Evolutionary conservation across 2,888 invertebrate genomes (phyloP), one percentile per base, ranked within the genome.

Genomic region (Beris chalybata): DNA sequence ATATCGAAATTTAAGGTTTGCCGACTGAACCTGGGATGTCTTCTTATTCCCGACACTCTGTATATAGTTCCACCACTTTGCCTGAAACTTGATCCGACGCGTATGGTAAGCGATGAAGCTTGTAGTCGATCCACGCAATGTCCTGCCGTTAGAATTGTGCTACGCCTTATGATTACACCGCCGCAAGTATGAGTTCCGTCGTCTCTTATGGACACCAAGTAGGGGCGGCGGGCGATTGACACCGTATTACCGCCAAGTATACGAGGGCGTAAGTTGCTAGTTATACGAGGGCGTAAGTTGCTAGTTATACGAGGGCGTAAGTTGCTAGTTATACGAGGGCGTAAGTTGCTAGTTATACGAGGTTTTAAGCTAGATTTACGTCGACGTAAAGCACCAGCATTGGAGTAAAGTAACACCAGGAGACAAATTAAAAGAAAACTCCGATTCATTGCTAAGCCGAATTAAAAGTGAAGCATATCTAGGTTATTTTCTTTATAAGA

Each of bases 1-100:
- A 85, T 76, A 53, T 86, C 85, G 66, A 78, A 81, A 67, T 85
- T 83, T 13, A 12, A 11, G 5, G 3, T 52, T 11, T 22, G n/a
- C 11, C 6, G 15, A 4, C 22, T 50, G 43, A 38, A 61, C 12
- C 29, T n/a, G 11, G 52, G 52, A 52, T 61, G 61, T 13, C 31
- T 50, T 38, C 31, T 47, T 50, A 43, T 50, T 22, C 61, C 50
- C 7, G 52, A 11, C 15, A 61, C 61, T 5, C 38, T 7, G 5
- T 12, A 5, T 13, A 61, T 12, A 13, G 22, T 15, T 13, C 43
- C 52, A 12, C 67, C 67, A 11, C 43, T 11, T 11, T n/a, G 15
- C 2, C 43, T 15, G 12, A 12, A 30, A 5, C 29, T 67, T 3
- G 58, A 38, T 0, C 67, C 67, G 0, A 48, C 67, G 3, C 64